phyloP scores from a whole-genome alignment of 2,888 invertebrate species.

The Nephrotoma appendiculata region DNA sequence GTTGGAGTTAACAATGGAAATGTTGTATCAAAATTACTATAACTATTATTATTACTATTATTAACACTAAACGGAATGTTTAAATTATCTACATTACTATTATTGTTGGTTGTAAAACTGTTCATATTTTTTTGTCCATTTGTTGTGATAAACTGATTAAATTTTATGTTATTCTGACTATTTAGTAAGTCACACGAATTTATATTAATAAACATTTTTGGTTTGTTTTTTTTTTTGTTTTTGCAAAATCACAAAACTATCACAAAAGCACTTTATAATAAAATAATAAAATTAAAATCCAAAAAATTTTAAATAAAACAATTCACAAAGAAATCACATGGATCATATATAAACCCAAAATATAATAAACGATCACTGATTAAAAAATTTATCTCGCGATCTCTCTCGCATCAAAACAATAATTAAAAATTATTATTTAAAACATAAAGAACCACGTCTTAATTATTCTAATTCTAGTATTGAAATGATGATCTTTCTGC shows the following conservation, averaged over 20 bases:
- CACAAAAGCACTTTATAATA: background rate
- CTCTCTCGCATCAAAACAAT: background rate
- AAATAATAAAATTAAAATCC: background rate
- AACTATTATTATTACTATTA: conserved; percentile 6
- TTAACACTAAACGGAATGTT: conserved; percentile 11
- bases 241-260: background rate
- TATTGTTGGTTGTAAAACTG: background rate
- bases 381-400: background rate
- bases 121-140: background rate
- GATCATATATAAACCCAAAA: background rate
- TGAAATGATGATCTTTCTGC: background rate
- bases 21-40: conserved; percentile 1
- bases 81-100: conserved; percentile 7
- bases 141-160: conserved; percentile 6
- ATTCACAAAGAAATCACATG: background rate
- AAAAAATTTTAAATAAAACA: background rate
- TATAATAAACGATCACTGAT: background rate
- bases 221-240: background rate
- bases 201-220: conserved; percentile 13
- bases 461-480: background rate
- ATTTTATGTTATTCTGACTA: conserved; percentile 3
- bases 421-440: background rate
- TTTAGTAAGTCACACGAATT: conserved; percentile 7
- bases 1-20: conserved; percentile 14
- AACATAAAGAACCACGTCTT: background rate